These are phyloP conservation scores for Taxidea taxus DNA, from an alignment of 2,113 vertebrate species.

Conservation along the genomic window DNA sequence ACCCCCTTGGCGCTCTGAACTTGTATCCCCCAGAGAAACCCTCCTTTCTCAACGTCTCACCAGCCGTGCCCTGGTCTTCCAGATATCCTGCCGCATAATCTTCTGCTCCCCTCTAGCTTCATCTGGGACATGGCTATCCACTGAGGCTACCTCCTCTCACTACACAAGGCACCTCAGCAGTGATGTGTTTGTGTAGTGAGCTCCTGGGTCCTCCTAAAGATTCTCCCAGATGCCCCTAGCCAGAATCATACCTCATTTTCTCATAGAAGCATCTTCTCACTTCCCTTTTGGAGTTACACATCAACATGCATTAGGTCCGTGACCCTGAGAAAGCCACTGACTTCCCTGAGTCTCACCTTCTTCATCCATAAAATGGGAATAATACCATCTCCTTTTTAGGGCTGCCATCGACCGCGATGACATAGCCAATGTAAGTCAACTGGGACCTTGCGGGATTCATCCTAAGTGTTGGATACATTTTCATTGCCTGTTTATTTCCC, in stretches of 20 bases:
- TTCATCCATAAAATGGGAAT: neutral
- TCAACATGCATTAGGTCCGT: neutral
- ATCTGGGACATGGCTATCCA: neutral
- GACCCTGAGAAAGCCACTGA: neutral
- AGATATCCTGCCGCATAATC: neutral
- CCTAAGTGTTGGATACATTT: neutral
- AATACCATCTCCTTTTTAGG: neutral
- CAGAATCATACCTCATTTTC: neutral
- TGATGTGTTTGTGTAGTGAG: neutral
- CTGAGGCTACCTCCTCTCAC: neutral
- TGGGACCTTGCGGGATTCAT: neutral
- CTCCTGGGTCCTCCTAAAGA: neutral
- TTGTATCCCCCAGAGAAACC: neutral
- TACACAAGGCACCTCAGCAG: neutral
- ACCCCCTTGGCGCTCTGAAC: neutral
- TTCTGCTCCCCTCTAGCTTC: neutral
- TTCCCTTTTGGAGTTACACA: neutral
- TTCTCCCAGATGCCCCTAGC: neutral
- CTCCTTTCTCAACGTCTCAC: neutral
- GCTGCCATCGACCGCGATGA: neutral
- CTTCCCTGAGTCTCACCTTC: neutral
- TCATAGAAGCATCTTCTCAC: neutral
- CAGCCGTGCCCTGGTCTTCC: neutral
- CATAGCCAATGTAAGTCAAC: accelerated
- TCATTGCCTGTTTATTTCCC: neutral